These are phyloP conservation scores for Porites australiensis DNA, from an alignment of 64 coral and sea anemone genomes.

Conservation along the genomic window DNA sequence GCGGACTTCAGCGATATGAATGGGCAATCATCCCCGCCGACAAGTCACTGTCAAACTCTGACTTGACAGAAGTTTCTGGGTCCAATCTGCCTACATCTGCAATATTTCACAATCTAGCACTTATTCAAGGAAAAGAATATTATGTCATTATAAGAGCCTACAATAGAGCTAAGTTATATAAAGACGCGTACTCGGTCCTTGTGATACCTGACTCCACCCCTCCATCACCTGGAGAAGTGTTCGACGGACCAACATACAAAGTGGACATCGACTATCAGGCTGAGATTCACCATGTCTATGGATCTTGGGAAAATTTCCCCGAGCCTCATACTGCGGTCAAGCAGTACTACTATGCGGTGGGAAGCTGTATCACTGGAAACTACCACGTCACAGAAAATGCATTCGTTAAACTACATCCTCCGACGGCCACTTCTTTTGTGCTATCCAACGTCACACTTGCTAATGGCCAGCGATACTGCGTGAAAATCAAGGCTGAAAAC, in stretches of 20 bases:
- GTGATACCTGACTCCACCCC: constrained; percentile 80
- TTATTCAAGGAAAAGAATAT: constrained; percentile 68
- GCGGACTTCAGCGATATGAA: constrained; percentile 50
- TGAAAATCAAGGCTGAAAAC: constrained; percentile 89
- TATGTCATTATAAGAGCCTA: constrained; percentile 72
- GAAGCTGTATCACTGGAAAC: constrained; percentile 77
- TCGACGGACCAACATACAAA: constrained; percentile 59
- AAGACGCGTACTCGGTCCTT: constrained; percentile 67
- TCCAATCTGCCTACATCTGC: constrained; percentile 61
- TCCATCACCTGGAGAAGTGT: constrained; percentile 67
- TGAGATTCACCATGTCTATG: constrained; percentile 41
- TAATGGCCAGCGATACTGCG: constrained; percentile 86
- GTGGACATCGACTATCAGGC: constrained; percentile 82
- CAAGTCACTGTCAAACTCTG: constrained; percentile 5
- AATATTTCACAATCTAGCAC: constrained; percentile 45
- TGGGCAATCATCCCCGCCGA: constrained; percentile 56
- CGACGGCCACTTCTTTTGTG: constrained; percentile 61
- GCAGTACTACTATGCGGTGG: constrained; percentile 82
- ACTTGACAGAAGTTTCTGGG: constrained; percentile 55
- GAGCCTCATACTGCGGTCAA: constrained; percentile 84
- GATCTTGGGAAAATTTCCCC: constrained; percentile 71
- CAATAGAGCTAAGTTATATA: constrained; percentile 60
- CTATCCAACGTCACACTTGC: constrained; percentile 62
- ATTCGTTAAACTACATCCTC: constrained; percentile 43
- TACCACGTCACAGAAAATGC: constrained; percentile 80